Base-by-base conservation (phyloP, 2,888 invertebrate species). In the Caenorhabditis wallacei region DNA sequence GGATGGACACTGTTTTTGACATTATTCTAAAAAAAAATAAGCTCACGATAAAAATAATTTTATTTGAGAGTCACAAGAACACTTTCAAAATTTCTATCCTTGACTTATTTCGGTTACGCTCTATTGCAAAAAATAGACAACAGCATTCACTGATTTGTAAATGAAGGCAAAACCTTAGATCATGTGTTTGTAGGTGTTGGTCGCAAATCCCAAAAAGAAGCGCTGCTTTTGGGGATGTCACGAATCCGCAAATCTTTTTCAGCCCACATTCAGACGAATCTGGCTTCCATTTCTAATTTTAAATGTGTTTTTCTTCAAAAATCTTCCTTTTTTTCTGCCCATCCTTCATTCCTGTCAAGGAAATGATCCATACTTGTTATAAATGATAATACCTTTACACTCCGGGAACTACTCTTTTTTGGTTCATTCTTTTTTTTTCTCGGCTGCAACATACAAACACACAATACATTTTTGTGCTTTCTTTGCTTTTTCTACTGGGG, bases 231-330 rank as follows among this genome's bases (percentile, higher is more conserved):
- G 35, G 3, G 30, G 64, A 68, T 76, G 76, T 68, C 76, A 76
- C 75, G 64, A 66, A 75, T 75, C 75, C 68, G 40, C 66, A 75
- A 75, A 75, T 59, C 48, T 59, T 40, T 61, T 59, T 46, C 75
- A 75, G 59, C 76, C 68, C 76, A 76, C 68, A 68, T 68, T 74
- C 26, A 5, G 1, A 24, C 40, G 64, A 66, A 51, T 68, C 68
- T 43, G 76, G 76, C 76, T 76, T 76, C 43, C 30, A 30, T 30
- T 30, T 74, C 74, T 74, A 74, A 74, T 64, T 74, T 56, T 56
- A 57, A 46, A 61, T 53, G 24, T 72, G 16, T 46, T 35, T 26
- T 26, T 16, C 26, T 26, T 7, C 24, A n/a, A 56, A 56, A 56
- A 54, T n/a, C n/a, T n/a, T n/a, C n/a, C n/a, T n/a, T n/a, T 26